Evolutionary conservation across 2,888 invertebrate genomes (phyloP).

Genomic region (Pyralis farinalis): DNA sequence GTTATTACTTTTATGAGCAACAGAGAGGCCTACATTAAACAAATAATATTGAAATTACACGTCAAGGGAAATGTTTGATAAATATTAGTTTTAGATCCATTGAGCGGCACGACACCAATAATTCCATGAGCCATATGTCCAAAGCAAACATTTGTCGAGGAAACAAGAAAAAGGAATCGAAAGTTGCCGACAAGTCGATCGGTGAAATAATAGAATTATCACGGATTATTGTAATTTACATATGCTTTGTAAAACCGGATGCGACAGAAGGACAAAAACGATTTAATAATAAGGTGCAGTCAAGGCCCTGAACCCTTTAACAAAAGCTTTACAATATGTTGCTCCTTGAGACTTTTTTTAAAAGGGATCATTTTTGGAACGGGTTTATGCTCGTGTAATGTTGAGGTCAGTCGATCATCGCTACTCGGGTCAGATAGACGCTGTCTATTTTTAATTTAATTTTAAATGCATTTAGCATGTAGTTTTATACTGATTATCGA

Average conservation of each 20-base stretch:
- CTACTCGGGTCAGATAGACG: constrained; percentile 57
- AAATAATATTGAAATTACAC: constrained; percentile 20
- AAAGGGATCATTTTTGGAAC: constrained; percentile 75
- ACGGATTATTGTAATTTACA: constrained; percentile 77
- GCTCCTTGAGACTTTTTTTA: constrained; percentile 51
- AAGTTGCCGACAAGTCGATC: constrained; percentile 69
- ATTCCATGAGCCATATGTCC: constrained; percentile 56
- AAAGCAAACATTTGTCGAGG: constrained; percentile 60
- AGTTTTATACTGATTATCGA: too few species aligned
- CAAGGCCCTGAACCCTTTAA: constrained; percentile 72
- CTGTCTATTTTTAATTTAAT: constrained; percentile 6
- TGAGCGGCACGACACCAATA: constrained; percentile 32
- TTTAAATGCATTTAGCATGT: too few species aligned
- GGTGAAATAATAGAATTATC: constrained; percentile 77
- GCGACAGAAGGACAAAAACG: constrained; percentile 76
- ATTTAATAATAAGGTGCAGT: constrained; percentile 77
- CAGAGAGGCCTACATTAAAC: constrained; percentile 1
- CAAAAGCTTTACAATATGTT: constrained; percentile 77
- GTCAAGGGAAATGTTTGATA: constrained; percentile 29
- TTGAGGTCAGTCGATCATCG: constrained; percentile 70
- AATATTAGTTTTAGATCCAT: constrained; percentile 28
- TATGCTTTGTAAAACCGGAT: constrained; percentile 75
- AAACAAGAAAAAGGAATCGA: constrained; percentile 34
- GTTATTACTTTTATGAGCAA: not conserved
- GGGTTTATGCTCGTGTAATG: constrained; percentile 55